These are phyloP conservation scores for Dasysyrphus tricinctus DNA, from an alignment of 2,888 invertebrate species.

Conservation along the genomic window DNA sequence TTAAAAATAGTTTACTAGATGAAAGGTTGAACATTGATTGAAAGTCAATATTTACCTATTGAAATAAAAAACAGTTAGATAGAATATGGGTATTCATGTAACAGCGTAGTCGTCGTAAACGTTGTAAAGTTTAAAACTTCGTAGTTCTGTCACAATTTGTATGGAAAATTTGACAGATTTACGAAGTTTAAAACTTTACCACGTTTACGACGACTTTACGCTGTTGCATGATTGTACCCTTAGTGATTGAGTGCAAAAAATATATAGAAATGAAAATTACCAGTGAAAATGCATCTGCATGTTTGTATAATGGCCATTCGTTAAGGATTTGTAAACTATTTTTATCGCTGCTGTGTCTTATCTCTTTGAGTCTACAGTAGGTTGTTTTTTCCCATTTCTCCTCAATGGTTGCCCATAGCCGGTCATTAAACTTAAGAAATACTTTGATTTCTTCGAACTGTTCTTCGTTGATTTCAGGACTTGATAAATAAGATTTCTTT, in stretches of 20 bases:
- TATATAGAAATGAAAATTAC: no score
- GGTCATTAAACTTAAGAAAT: constrained; percentile 29
- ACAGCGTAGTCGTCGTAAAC: no score
- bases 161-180: no score
- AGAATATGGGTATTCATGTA: no score
- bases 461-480: constrained; percentile 1
- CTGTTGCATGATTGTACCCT: no score
- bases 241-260: no score
- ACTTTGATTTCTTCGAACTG: not conserved
- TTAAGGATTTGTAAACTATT: no score
- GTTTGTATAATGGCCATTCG: constrained; percentile 38
- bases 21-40: not conserved
- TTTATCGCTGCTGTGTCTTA: not conserved
- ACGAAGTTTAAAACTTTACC: no score
- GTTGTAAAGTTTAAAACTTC: no score
- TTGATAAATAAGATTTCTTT: not conserved
- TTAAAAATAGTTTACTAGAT: not conserved
- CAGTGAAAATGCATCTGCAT: constrained; percentile 12
- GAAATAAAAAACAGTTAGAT: no score
- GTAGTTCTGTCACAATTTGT: no score
- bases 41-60: not conserved
- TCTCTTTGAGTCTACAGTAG: not conserved
- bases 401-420: constrained; percentile 21
- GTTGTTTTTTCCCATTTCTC: constrained; percentile 14
- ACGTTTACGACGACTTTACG: no score